A percentile compares a stretch with the other conserved stretches of the same genome.
phyloP scores from a whole-genome alignment of 2,888 invertebrate genomes.

The Aspidapion aeneum region DNA sequence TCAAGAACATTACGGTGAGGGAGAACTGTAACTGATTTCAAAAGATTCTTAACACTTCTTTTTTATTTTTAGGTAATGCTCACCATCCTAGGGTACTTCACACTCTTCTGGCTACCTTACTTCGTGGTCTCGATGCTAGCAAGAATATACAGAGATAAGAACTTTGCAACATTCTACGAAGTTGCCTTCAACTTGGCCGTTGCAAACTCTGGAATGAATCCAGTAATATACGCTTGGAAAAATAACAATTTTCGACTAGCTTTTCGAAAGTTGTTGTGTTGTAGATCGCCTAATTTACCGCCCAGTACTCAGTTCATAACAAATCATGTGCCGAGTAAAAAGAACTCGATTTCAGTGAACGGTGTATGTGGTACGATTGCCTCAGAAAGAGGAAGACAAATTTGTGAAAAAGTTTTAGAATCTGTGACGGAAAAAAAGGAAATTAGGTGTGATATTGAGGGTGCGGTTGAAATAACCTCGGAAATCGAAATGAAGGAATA shows the following conservation, averaged over 20 bases:
- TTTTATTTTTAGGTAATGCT: slow-evolving; percentile 64
- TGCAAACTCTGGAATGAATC: slow-evolving; percentile 78
- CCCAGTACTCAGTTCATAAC: slow-evolving; percentile 41
- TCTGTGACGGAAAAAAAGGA: background rate
- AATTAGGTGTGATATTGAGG: too few relatives aligned
- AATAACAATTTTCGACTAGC: slow-evolving; percentile 73
- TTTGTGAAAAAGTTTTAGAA: background rate
- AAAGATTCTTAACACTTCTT: too few relatives aligned
- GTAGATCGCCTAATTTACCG: slow-evolving; percentile 57
- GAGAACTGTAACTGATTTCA: too few relatives aligned
- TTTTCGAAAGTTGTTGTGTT: slow-evolving; percentile 64
- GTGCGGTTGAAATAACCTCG: background rate
- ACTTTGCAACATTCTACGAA: slow-evolving; percentile 39
- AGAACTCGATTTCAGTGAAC: slow-evolving; percentile 43
- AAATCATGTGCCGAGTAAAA: slow-evolving; percentile 55
- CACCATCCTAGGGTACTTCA: slow-evolving; percentile 74
- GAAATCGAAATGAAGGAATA: background rate
- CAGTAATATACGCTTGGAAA: slow-evolving; percentile 83
- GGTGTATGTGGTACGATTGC: background rate
- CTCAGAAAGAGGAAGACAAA: background rate
- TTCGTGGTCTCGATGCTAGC: slow-evolving; percentile 55
- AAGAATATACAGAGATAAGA: slow-evolving; percentile 30
- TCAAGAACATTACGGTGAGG: too few relatives aligned
- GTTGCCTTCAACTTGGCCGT: slow-evolving; percentile 60
- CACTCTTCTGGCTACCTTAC: slow-evolving; percentile 79